Conservation (phyloP, 2,797 vertebrate genomes). For the Lagothrix lagotricha region DNA sequence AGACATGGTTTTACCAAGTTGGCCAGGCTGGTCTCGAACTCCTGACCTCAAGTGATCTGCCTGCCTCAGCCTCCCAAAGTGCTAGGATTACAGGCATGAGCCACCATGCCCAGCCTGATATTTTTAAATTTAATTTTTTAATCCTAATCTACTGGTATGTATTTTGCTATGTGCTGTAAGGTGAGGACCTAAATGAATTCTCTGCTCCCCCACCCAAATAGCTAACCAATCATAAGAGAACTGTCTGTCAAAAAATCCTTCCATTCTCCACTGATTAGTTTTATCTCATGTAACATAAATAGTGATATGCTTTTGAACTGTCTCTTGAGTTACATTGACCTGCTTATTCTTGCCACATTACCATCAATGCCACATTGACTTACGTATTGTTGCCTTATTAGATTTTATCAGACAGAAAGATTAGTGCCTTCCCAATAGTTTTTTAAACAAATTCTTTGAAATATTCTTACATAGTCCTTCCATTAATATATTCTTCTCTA, state of each 20-base stretch:
- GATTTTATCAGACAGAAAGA: neutral
- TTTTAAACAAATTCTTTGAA: neutral
- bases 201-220: neutral
- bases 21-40: neutral
- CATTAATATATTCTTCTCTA: neutral
- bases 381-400: neutral
- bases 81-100: neutral
- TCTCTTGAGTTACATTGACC: neutral
- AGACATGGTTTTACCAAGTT: neutral
- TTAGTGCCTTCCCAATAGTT: neutral
- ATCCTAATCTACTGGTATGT: neutral
- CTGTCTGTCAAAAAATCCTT: conserved; percentile 11
- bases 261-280: neutral
- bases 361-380: neutral
- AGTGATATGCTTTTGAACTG: neutral
- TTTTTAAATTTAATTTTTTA: conserved; percentile 25
- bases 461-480: conserved; percentile 7
- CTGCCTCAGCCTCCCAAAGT: neutral
- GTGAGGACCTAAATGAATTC: neutral
- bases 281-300: neutral
- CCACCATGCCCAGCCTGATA: neutral
- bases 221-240: conserved; percentile 7
- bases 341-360: conserved; percentile 19
- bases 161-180: neutral
- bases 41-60: neutral